These are phyloP conservation scores for Cantharis lateralis DNA, from an alignment of 2,888 invertebrate genomes.

Conservation along the genomic window DNA sequence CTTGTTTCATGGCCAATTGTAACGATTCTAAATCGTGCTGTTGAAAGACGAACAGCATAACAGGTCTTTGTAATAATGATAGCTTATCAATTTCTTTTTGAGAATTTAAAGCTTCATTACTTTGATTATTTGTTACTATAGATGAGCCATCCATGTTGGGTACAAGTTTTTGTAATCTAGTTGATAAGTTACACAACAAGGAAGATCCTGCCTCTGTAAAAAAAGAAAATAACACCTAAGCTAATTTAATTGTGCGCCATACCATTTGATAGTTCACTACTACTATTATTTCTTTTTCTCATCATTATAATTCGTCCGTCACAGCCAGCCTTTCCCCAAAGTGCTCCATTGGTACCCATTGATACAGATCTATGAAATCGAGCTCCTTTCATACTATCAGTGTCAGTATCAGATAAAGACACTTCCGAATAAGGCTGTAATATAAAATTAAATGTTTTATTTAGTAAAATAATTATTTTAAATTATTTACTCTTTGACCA, in stretches of 20 bases:
- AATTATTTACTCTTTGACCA: constrained; percentile 54
- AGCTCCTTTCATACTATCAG: constrained; percentile 60
- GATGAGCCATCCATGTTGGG: constrained; percentile 65
- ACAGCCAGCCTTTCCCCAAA: constrained; percentile 63
- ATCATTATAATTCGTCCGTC: constrained; percentile 65
- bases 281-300: constrained; percentile 72
- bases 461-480: background rate
- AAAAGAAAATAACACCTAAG: background rate
- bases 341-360: constrained; percentile 74
- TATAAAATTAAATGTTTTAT: background rate
- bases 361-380: constrained; percentile 86
- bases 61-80: constrained; percentile 76
- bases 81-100: constrained; percentile 58
- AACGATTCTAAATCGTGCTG: constrained; percentile 84
- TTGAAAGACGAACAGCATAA: constrained; percentile 84
- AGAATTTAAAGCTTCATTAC: constrained; percentile 40
- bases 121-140: constrained; percentile 55
- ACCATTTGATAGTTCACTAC: constrained; percentile 65
- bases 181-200: constrained; percentile 86
- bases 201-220: constrained; percentile 74
- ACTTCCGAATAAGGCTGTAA: constrained; percentile 61
- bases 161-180: constrained; percentile 80
- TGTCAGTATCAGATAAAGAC: constrained; percentile 60
- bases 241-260: constrained; percentile 34
- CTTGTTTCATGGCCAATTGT: constrained; percentile 85